Evolutionary conservation across 2,888 invertebrate species (phyloP).

Genomic region (Netelia virgata): DNA sequence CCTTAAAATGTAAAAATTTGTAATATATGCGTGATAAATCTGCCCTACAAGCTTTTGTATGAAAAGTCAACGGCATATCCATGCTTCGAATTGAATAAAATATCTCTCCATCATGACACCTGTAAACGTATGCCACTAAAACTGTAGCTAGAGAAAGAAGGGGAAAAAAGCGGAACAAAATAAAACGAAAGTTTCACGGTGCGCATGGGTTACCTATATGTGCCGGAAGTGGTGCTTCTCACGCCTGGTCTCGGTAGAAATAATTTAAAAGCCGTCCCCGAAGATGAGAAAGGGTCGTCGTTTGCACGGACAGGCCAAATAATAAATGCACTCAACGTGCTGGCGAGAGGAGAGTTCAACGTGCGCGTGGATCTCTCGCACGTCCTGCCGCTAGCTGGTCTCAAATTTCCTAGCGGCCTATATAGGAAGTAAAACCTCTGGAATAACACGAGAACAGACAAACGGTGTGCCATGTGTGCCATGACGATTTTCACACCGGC

Average conservation of each 20-base stretch:
- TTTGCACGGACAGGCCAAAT: conserved; percentile 62
- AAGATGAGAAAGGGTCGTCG: conserved; percentile 66
- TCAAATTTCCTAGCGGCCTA: conserved; percentile 54
- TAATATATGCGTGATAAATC: neutral
- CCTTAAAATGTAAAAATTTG: neutral
- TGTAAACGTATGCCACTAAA: conserved; percentile 8
- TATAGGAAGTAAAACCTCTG: conserved; percentile 45
- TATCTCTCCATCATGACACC: neutral
- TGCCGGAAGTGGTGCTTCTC: neutral
- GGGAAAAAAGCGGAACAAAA: neutral
- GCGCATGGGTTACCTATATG: conserved; percentile 6
- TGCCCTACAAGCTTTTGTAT: neutral
- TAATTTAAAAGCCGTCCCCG: conserved; percentile 62
- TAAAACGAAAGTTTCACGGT: conserved; percentile 3
- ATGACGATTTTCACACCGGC: conserved; percentile 48
- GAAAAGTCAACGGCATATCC: neutral
- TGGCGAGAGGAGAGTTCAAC: conserved; percentile 36
- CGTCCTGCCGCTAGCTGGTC: conserved; percentile 42
- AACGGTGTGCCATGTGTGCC: conserved; percentile 47
- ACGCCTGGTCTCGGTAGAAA: conserved; percentile 32
- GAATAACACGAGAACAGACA: conserved; percentile 41
- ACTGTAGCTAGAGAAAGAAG: conserved; percentile 19
- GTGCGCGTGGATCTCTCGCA: conserved; percentile 15
- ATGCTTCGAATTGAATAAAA: neutral
- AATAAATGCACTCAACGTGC: conserved; percentile 67